Percentiles rank a stretch among this genome's conserved stretches.
phyloP scores from a whole-genome alignment of 2,888 invertebrate species.

The Acrocyrtus sp. region DNA sequence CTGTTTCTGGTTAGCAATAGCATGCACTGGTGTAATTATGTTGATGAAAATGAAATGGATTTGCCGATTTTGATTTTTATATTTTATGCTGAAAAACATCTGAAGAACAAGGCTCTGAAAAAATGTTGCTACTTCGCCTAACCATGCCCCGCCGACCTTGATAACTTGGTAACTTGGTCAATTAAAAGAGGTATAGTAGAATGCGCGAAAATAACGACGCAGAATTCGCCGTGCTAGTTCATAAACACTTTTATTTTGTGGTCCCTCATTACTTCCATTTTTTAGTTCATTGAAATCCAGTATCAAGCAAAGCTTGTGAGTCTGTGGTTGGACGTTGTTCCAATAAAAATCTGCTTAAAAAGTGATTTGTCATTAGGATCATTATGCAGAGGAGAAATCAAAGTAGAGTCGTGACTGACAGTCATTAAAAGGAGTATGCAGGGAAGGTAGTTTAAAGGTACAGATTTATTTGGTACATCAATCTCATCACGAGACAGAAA shows the following conservation, averaged over 20 bases:
- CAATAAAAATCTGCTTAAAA: neutral
- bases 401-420: neutral
- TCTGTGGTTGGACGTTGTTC: neutral
- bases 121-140: neutral
- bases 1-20: neutral
- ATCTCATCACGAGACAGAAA: too few relatives aligned
- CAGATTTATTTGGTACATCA: neutral
- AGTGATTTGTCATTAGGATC: neutral
- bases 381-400: conserved; percentile 3
- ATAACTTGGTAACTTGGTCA: conserved; percentile 38
- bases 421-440: conserved; percentile 10
- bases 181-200: conserved; percentile 22
- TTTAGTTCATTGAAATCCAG: conserved; percentile 36
- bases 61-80: neutral
- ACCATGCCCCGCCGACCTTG: conserved; percentile 9
- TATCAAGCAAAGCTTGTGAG: neutral
- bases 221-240: neutral
- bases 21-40: neutral
- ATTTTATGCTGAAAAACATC: neutral
- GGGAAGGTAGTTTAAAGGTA: neutral
- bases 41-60: neutral
- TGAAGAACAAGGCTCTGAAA: neutral
- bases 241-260: neutral
- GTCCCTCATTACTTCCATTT: neutral
- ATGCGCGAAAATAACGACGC: neutral